A percentile compares a stretch with the other conserved stretches of the same genome.
These are phyloP conservation scores for Hylomyscus alleni DNA, from an alignment of 2,797 vertebrate genomes.

Conservation along the genomic window DNA sequence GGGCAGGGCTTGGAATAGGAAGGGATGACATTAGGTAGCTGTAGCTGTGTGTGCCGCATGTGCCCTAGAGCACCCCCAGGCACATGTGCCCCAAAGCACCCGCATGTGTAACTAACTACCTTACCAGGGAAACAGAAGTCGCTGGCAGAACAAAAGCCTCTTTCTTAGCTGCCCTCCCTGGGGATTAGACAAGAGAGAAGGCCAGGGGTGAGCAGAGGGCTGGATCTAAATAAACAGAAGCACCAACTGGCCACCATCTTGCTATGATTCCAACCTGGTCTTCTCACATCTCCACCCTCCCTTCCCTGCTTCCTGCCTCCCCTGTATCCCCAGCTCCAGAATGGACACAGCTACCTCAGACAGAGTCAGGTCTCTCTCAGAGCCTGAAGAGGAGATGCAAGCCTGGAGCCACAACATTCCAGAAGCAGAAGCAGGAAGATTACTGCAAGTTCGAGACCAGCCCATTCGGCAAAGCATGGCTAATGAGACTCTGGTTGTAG, in stretches of 20 bases:
- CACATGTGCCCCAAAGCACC: not conserved
- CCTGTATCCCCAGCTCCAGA: constrained; percentile 26
- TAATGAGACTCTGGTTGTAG: not conserved
- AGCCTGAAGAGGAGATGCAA: no score
- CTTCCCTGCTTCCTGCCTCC: not conserved
- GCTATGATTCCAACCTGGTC: not conserved
- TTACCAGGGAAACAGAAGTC: constrained; percentile 69
- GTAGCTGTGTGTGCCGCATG: not conserved
- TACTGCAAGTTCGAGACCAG: not conserved
- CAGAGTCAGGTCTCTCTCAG: not conserved
- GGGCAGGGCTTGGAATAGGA: constrained; percentile 7
- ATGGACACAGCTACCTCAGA: not conserved
- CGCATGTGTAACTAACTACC: not conserved
- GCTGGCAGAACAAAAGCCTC: constrained; percentile 75
- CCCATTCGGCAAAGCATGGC: not conserved
- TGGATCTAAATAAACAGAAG: constrained; percentile 68
- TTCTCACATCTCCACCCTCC: not conserved
- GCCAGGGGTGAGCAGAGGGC: constrained; percentile 9
- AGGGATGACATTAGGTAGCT: constrained; percentile 30
- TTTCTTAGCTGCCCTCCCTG: constrained; percentile 67
- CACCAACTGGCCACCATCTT: constrained; percentile 63
- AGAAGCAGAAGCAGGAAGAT: not conserved
- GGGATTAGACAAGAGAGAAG: constrained; percentile 49
- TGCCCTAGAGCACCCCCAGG: not conserved
- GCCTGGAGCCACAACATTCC: not conserved